phyloP scores from a whole-genome alignment of 2,797 vertebrate genomes.

The Hylomyscus alleni region DNA sequence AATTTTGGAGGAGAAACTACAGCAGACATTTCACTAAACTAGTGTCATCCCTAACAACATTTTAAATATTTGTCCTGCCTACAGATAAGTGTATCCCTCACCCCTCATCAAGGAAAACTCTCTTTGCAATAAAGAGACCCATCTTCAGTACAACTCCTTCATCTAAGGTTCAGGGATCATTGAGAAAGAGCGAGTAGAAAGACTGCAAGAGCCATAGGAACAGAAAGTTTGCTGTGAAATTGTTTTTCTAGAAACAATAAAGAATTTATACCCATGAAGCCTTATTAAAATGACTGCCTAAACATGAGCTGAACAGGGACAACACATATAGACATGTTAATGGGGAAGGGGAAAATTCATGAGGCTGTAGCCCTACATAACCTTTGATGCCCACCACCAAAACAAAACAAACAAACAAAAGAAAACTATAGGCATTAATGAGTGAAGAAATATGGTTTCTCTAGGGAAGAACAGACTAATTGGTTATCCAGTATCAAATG shows the following conservation, averaged over 20 bases:
- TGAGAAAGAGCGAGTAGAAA: background rate
- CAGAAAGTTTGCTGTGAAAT: background rate
- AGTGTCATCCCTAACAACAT: background rate
- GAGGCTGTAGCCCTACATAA: background rate
- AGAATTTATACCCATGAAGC: background rate
- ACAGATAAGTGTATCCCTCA: background rate
- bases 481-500: background rate
- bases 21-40: background rate
- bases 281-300: background rate
- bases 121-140: background rate
- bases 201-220: background rate
- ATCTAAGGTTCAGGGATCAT: background rate
- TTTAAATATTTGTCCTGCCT: background rate
- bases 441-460: background rate
- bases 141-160: background rate
- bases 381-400: background rate
- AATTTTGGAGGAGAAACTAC: background rate
- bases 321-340: background rate
- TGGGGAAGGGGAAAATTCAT: background rate
- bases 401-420: background rate
- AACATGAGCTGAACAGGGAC: background rate
- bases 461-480: background rate
- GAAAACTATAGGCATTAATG: background rate
- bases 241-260: background rate
- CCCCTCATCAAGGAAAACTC: background rate